Percentiles rank a stretch among this genome's conserved stretches.
Conservation (phyloP, 2,797 vertebrate genomes). For the Bradypus variegatus region DNA sequence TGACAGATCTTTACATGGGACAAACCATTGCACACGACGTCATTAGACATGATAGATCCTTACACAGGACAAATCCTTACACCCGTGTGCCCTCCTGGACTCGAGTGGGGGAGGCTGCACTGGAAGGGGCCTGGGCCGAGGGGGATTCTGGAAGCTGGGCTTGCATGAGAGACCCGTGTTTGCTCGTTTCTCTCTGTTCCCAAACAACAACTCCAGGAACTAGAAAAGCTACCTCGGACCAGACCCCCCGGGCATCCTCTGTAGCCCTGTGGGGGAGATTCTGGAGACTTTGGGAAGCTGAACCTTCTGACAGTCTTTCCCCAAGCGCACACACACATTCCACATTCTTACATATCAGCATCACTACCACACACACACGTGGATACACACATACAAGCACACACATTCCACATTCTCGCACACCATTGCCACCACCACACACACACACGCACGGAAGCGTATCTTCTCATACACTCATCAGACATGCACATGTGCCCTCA, state of each 20-base stretch:
- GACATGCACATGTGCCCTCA: no score
- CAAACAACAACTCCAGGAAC: neutral
- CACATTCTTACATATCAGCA: neutral
- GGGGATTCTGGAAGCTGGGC: neutral
- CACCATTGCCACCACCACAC: neutral
- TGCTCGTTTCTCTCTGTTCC: neutral
- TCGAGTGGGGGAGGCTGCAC: fast-evolving
- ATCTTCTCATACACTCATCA: no score
- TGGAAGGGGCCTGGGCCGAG: neutral
- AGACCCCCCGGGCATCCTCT: neutral
- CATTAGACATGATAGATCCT: no score
- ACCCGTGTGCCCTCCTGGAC: no score
- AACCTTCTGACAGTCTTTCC: neutral
- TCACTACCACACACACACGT: no score
- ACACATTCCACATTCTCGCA: neutral
- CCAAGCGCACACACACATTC: neutral
- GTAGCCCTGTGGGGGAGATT: fast-evolving
- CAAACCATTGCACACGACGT: no score
- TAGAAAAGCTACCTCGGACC: neutral
- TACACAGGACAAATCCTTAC: no score
- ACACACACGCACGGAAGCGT: no score
- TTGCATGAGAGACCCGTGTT: neutral
- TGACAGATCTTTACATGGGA: no score
- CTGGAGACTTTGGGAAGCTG: neutral
- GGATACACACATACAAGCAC: no score